A percentile compares a stretch with the other conserved stretches of the same genome.
Evolutionary conservation across 2,888 invertebrate genomes (phyloP).

Genomic region (Apamea sordens): DNA sequence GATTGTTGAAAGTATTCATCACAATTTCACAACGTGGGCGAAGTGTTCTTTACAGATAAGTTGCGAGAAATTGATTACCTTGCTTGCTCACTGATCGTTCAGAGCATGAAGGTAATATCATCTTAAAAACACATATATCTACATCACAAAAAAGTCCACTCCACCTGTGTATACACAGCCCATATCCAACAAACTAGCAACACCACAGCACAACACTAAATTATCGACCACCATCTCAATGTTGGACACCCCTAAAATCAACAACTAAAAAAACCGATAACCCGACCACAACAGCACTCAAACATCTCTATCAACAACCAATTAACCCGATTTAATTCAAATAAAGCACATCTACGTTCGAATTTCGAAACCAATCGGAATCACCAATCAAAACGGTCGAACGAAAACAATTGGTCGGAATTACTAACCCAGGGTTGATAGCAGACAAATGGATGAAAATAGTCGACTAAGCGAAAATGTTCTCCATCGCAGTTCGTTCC

Average conservation of each 20-base stretch:
- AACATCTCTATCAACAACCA: conserved; percentile 37
- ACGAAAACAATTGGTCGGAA: conserved; percentile 61
- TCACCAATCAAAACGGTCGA: conserved; percentile 65
- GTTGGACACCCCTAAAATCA: conserved; percentile 2
- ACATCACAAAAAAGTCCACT: background rate
- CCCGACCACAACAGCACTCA: conserved; percentile 2
- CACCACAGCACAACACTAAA: background rate
- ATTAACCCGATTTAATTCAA: conserved; percentile 58
- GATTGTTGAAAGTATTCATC: background rate
- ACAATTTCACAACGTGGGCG: background rate
- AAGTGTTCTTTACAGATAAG: background rate
- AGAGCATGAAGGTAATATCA: background rate
- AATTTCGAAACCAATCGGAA: conserved; percentile 55
- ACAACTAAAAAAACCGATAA: conserved; percentile 13
- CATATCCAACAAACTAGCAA: background rate
- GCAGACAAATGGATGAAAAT: conserved; percentile 52
- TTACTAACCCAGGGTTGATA: conserved; percentile 50
- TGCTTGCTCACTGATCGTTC: background rate
- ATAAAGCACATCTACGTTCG: conserved; percentile 52
- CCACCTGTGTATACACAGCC: background rate
- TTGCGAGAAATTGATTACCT: background rate
- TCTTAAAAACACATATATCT: background rate
- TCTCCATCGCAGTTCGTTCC: conserved; percentile 43
- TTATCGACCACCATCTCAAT: background rate
- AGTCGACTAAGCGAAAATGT: conserved; percentile 52